phyloP scores from a whole-genome alignment of 1,140 invertebrate species.

The Zaprionus davidi region DNA sequence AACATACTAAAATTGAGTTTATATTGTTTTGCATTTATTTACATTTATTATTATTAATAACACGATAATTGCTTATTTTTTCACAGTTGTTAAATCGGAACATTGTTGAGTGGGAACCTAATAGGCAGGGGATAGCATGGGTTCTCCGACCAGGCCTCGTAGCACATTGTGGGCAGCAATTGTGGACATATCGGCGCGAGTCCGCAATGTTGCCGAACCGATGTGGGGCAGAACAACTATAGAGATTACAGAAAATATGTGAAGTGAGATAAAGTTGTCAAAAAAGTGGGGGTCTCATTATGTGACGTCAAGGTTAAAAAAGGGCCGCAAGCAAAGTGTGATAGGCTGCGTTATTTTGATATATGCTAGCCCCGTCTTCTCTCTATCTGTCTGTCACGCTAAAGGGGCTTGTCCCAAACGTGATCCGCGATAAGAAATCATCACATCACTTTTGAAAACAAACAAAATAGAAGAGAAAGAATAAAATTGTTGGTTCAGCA shows the following conservation, averaged over 20 bases:
- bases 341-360: neutral
- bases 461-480: too few species aligned
- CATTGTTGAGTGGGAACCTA: slow-evolving; percentile 30
- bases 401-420: slow-evolving; percentile 10
- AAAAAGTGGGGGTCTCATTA: neutral
- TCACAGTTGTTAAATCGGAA: slow-evolving; percentile 14
- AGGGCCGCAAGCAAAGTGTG: neutral
- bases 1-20: neutral
- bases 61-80: neutral
- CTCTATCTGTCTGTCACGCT: slow-evolving; percentile 1
- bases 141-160: slow-evolving; percentile 88
- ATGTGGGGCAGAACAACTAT: slow-evolving; percentile 92
- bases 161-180: slow-evolving; percentile 93
- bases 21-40: slow-evolving; percentile 12
- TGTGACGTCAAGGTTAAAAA: neutral
- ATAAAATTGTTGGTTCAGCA: too few species aligned
- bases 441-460: neutral
- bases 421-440: slow-evolving; percentile 15
- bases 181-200: slow-evolving; percentile 91
- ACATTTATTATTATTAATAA: slow-evolving; percentile 10
- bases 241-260: slow-evolving; percentile 18
- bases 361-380: too few species aligned
- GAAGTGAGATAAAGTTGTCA: neutral
- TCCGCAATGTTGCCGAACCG: slow-evolving; percentile 92
- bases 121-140: slow-evolving; percentile 87